Base-by-base conservation (phyloP, 2,888 invertebrate species). In the Nomada flava region DNA sequence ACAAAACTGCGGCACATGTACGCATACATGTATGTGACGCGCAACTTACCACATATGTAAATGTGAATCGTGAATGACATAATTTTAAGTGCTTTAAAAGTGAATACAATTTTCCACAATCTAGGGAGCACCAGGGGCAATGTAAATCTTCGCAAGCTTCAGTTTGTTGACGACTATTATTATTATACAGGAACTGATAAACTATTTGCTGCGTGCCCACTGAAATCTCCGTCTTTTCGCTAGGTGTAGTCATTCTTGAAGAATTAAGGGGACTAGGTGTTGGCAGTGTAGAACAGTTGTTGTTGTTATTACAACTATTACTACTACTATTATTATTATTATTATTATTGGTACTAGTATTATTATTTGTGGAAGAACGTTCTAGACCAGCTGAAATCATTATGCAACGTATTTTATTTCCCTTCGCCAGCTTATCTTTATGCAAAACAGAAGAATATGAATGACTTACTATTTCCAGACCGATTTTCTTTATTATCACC, bases 141-240 rank as follows among this genome's bases (percentile, higher is more conserved):
- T 97, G 97, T 69, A 98, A 95, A 94, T 98, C 98, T 91, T 98
- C 97, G 84, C 98, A 97, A 13, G 98, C 98, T 94, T 98, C 98
- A 0, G 98, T 99, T 94, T 98, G 98, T 92, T 99, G 99, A 63
- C 98, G 95, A 60, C 98, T 98, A 93, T 98, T 98, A 94, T 98
- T 98, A 94, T 98, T 98, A 93, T 98, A 98, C 88, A 98, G 95
- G 94, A 99, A 99, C 94, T 99, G 98, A 94, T 99, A 99, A 85
- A 98, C 97, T 85, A 99, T 97, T 94, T 98, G 97, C 86, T 97
- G 95, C 36, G 96, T 95, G 73, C 86, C 87, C 74, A 86, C 84
- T 20, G 90, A 89, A 23, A 83, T 86, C 36, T 93, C 92, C 55
- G 88, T 82, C 82, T 93, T 93, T 55, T 92, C 92, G 65, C 84